Conservation (phyloP, 1,140 invertebrate genomes). For the Leptoteleia sp. region DNA sequence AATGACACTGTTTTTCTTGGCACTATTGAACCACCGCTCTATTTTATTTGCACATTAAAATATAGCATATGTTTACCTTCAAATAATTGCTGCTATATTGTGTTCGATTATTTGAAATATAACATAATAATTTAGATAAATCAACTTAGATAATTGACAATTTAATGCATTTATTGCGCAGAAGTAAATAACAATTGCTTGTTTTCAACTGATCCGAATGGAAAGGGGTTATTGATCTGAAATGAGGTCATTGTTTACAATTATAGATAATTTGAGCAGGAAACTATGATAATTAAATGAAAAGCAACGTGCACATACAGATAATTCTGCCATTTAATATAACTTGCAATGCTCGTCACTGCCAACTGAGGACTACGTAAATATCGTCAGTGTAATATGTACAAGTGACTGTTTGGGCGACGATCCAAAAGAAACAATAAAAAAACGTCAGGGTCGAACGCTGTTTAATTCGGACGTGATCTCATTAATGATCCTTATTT, state of each 20-base stretch:
- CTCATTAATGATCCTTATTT: slow-evolving; percentile 50
- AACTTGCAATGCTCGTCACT: slow-evolving; percentile 18
- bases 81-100: too few species aligned
- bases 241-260: slow-evolving; percentile 1
- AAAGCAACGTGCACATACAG: background rate
- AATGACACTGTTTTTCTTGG: slow-evolving; percentile 15
- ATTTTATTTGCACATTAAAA: background rate
- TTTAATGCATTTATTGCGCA: too few species aligned
- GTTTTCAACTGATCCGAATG: background rate
- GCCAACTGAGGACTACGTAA: too few species aligned
- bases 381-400: slow-evolving; percentile 28
- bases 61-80: background rate
- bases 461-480: slow-evolving; percentile 41
- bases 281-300: slow-evolving; percentile 6
- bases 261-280: background rate
- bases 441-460: slow-evolving; percentile 52
- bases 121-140: too few species aligned
- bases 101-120: too few species aligned
- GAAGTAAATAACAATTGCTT: too few species aligned
- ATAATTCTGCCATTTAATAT: slow-evolving; percentile 29
- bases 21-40: background rate
- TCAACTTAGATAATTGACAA: too few species aligned
- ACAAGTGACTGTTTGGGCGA: slow-evolving; percentile 45
- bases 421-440: slow-evolving; percentile 58
- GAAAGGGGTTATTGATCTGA: slow-evolving; percentile 15